phyloP scores from a whole-genome alignment of 1,140 invertebrate species.

The Megathymus violae region DNA sequence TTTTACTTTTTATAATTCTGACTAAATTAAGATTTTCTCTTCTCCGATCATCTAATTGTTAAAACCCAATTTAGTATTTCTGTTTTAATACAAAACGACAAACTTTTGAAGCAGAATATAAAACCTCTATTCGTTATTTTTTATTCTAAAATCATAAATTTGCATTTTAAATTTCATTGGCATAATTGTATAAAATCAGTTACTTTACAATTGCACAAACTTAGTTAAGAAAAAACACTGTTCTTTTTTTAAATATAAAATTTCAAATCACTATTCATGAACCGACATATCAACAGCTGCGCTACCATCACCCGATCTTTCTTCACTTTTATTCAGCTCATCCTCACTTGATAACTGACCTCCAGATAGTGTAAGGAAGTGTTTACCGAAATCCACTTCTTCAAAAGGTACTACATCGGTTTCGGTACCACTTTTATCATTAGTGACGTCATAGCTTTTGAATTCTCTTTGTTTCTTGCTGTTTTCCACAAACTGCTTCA shows the following conservation, averaged over 20 bases:
- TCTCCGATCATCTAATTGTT: too few relatives aligned
- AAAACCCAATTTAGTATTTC: too few relatives aligned
- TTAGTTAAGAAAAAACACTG: not conserved
- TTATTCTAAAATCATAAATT: not conserved
- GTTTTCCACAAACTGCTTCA: conserved; percentile 82
- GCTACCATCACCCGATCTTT: conserved; percentile 40
- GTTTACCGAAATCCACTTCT: conserved; percentile 65
- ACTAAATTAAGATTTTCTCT: too few relatives aligned
- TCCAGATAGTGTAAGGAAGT: conserved; percentile 56
- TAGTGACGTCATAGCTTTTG: conserved; percentile 44
- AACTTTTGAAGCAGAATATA: too few relatives aligned
- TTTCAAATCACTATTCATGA: conserved; percentile 45
- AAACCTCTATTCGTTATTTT: not conserved
- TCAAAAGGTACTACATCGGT: conserved; percentile 42
- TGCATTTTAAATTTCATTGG: not conserved
- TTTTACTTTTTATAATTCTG: too few relatives aligned
- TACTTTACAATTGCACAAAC: not conserved
- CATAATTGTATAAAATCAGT: not conserved
- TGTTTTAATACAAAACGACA: too few relatives aligned
- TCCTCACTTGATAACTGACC: conserved; percentile 64
- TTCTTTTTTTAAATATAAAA: not conserved
- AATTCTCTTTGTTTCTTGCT: conserved; percentile 78
- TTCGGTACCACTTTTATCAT: conserved; percentile 49
- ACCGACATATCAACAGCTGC: conserved; percentile 67
- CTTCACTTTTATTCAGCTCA: conserved; percentile 46